Base-by-base conservation (phyloP, 2,113 vertebrate species). In the Nycticryphes semicollaris region DNA sequence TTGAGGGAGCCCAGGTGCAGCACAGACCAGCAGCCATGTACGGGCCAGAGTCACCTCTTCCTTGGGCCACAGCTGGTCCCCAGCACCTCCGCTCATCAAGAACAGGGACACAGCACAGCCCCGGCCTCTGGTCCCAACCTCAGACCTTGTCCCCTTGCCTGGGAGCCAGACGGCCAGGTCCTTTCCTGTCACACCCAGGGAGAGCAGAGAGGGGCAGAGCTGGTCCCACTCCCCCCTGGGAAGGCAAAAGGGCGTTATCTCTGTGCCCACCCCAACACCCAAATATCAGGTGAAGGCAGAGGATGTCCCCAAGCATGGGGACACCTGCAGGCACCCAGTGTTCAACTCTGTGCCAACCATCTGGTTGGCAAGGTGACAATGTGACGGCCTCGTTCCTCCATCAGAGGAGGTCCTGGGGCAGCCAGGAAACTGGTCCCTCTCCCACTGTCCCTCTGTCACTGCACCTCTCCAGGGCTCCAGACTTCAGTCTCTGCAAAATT, bases 321-420 rank as follows among this genome's bases (percentile, higher is more conserved):
- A 43, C 3, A 23, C 12, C 74, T 10, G 13, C 25, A 20, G 69
- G 10, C 73, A 31, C 47, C 28, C 0, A 0, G 12, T 0, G 1
- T 3, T 25, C 9, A 2, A 10, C 69, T 60, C 39, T 66, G 25
- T 21, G 1, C 8, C 6, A 19, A 37, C 64, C 57, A 4, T n/a
- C 56, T 56, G 12, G 5, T 24, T 1, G 1, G 27, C 39, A 17
- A 0, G 21, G 81, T 1, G 56, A 27, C 0, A 0, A 2, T 24
- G 30, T 14, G 20, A 28, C 2, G 22, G 31, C 41, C 94, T 67
- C 2, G 0, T 14, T 30, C 20, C n/a, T 48, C 63, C 64, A 13
- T 4, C 33, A 14, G 73, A 30, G 3, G 35, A 24, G 28, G 20
- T 12, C 56, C 59, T 50, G 35, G 2, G 5, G 56, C 56, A 33